Percentiles rank a stretch among this genome's conserved stretches.
Conservation (phyloP, 2,113 vertebrate species). For the Polyodon spathula region DNA sequence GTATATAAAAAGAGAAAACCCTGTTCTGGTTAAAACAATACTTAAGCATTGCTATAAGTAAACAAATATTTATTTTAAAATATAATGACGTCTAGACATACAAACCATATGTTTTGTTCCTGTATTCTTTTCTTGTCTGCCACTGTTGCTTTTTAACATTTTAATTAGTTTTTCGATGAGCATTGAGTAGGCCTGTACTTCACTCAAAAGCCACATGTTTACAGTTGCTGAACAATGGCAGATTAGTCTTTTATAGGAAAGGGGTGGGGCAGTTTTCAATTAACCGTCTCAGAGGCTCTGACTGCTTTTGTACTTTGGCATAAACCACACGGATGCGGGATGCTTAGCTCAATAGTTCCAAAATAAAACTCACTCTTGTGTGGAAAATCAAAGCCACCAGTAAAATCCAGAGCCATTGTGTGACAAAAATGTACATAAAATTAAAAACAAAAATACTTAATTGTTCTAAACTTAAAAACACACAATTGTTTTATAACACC, state of each 20-base stretch:
- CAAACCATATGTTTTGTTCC: neutral
- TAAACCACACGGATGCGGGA: neutral
- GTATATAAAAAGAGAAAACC: no score
- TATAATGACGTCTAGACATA: neutral
- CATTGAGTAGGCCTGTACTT: neutral
- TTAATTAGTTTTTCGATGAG: neutral
- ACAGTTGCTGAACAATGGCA: neutral
- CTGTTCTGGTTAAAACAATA: slow-evolving; percentile 18
- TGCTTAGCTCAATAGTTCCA: neutral
- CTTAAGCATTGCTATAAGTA: slow-evolving; percentile 39
- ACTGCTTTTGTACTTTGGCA: neutral
- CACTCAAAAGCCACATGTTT: slow-evolving; percentile 4
- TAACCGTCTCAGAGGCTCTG: neutral
- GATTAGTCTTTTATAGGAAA: slow-evolving; percentile 10
- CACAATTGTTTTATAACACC: no score
- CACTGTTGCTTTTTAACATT: neutral
- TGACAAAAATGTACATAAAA: no score
- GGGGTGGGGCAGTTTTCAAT: neutral
- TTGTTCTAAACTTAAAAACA: no score
- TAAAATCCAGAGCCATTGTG: no score
- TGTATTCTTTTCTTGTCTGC: slow-evolving; percentile 5
- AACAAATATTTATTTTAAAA: slow-evolving; percentile 15
- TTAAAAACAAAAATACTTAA: no score
- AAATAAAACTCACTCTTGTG: no score
- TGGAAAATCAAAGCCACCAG: no score